Evolutionary conservation across 1,140 invertebrate genomes (phyloP).

Genomic region (Ylistrum balloti): DNA sequence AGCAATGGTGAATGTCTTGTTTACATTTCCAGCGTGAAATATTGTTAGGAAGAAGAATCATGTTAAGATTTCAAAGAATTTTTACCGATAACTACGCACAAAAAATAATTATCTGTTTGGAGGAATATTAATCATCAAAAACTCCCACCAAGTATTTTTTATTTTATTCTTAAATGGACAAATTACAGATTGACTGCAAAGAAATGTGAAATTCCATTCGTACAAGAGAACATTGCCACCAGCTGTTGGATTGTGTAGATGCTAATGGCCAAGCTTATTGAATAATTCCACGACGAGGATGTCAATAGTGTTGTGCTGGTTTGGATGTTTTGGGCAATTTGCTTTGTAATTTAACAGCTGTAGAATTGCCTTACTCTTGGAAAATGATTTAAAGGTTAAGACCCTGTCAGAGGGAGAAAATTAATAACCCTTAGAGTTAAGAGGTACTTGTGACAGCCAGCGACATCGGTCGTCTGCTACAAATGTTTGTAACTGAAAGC

Average conservation of each 20-base stretch:
- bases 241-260: slow-evolving; percentile 23
- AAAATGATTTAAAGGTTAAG: not conserved
- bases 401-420: not conserved
- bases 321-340: slow-evolving; percentile 13
- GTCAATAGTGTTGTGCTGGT: not conserved
- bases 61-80: too few species aligned
- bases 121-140: not conserved
- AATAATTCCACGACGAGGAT: not conserved
- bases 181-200: not conserved
- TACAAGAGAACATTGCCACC: not conserved
- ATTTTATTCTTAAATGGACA: not conserved
- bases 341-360: slow-evolving; percentile 33
- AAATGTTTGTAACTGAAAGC: not conserved
- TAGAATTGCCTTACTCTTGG: not conserved
- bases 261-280: not conserved
- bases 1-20: too few species aligned
- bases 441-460: not conserved
- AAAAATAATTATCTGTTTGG: not conserved
- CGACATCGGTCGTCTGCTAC: not conserved
- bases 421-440: slow-evolving; percentile 1
- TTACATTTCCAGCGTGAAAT: too few species aligned
- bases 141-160: not conserved
- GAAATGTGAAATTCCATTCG: not conserved
- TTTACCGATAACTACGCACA: too few species aligned
- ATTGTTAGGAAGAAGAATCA: too few species aligned